A percentile compares a stretch with the other conserved stretches of the same genome.
Evolutionary conservation across 2,888 invertebrate genomes (phyloP).

Genomic region (Pandemis heparana): DNA sequence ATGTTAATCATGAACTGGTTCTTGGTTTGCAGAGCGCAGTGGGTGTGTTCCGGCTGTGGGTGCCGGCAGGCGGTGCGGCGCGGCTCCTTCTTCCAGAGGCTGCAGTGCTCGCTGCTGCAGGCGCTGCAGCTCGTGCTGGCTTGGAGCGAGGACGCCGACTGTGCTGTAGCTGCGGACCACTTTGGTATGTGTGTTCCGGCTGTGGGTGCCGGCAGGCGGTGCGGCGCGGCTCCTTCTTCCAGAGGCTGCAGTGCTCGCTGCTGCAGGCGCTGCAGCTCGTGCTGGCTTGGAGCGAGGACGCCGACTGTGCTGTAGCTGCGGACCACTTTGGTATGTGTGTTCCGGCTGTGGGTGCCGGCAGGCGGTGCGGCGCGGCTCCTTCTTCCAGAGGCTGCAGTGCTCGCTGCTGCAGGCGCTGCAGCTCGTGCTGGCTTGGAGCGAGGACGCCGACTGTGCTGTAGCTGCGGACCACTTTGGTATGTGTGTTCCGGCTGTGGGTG

Average conservation of each 20-base stretch:
- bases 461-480: slow-evolving; percentile 85
- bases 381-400: slow-evolving; percentile 87
- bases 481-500: slow-evolving; percentile 71
- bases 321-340: slow-evolving; percentile 84
- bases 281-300: slow-evolving; percentile 88
- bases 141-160: slow-evolving; percentile 88
- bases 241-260: slow-evolving; percentile 87
- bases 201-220: slow-evolving; percentile 72
- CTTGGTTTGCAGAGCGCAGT: slow-evolving; percentile 69
- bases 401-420: slow-evolving; percentile 86
- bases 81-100: slow-evolving; percentile 86
- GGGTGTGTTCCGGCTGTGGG: slow-evolving; percentile 73
- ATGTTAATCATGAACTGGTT: not conserved
- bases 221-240: slow-evolving; percentile 84
- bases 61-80: slow-evolving; percentile 70
- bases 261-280: slow-evolving; percentile 86
- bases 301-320: slow-evolving; percentile 80
- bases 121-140: slow-evolving; percentile 86
- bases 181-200: slow-evolving; percentile 82
- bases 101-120: slow-evolving; percentile 87
- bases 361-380: slow-evolving; percentile 79
- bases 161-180: slow-evolving; percentile 76
- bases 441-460: slow-evolving; percentile 82
- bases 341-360: slow-evolving; percentile 67
- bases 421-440: slow-evolving; percentile 88